These are phyloP conservation scores for Pelobates fuscus DNA, from an alignment of 2,113 vertebrate genomes.

Conservation along the genomic window DNA sequence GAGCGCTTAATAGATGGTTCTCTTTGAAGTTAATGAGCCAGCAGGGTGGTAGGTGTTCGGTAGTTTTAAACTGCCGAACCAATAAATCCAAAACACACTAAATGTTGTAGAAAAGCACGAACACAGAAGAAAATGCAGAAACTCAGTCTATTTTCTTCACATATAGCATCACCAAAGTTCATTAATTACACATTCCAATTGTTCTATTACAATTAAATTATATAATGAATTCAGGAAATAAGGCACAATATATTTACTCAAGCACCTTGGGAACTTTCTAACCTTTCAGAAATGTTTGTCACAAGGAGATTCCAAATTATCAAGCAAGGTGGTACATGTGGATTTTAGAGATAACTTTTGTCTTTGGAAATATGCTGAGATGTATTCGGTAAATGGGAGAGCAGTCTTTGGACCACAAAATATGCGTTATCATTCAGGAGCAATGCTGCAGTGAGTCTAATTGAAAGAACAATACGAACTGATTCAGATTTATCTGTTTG, in stretches of 20 bases:
- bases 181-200: no score
- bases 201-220: no score
- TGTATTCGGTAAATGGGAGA: not conserved
- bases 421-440: slow-evolving; percentile 15
- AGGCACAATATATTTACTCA: not conserved
- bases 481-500: not conserved
- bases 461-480: slow-evolving; percentile 6
- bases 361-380: slow-evolving; percentile 20
- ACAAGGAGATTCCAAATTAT: not conserved
- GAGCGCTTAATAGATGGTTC: no score
- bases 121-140: no score
- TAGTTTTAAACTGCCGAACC: no score
- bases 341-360: slow-evolving; percentile 28
- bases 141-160: no score
- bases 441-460: not conserved
- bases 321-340: slow-evolving; percentile 14
- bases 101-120: no score
- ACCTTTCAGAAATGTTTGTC: slow-evolving; percentile 17
- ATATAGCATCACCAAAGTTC: no score
- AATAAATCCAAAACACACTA: no score
- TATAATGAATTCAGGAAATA: no score
- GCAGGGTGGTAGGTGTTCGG: no score
- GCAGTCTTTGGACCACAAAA: not conserved
- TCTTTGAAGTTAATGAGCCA: no score
- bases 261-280: not conserved